Percentiles rank a stretch among this genome's conserved stretches.
These are phyloP conservation scores for Pampusana beccarii DNA, from an alignment of 2,113 vertebrate species.

Conservation along the genomic window DNA sequence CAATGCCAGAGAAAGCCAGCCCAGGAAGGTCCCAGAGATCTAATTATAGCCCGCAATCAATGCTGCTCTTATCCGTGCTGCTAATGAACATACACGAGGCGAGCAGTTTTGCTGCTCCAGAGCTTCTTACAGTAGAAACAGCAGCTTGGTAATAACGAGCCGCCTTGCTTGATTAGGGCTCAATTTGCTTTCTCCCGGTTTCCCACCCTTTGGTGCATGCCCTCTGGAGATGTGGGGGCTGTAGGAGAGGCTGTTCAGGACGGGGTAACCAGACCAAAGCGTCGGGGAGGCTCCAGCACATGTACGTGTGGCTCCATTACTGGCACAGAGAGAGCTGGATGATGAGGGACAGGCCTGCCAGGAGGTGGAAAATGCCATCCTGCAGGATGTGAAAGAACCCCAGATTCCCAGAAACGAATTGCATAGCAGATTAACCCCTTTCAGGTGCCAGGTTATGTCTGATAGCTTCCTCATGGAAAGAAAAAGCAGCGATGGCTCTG, in stretches of 20 bases:
- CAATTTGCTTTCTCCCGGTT: neutral
- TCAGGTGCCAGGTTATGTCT: neutral
- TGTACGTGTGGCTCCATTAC: neutral
- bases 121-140: constrained; percentile 21
- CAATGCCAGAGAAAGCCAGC: neutral
- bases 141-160: constrained; percentile 12
- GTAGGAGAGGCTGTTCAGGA: neutral
- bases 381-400: neutral
- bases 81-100: constrained; percentile 32
- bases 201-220: constrained; percentile 19
- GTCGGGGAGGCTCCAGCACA: neutral
- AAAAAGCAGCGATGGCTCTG: neutral
- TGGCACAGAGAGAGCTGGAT: neutral
- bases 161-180: neutral
- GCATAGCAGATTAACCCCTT: neutral
- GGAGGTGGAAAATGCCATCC: neutral
- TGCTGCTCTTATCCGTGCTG: constrained; percentile 33
- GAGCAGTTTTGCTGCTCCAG: constrained; percentile 33
- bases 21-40: constrained; percentile 23
- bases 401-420: neutral
- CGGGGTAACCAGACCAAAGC: neutral
- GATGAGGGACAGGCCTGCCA: neutral
- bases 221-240: neutral
- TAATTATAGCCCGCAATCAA: constrained; percentile 55
- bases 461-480: neutral